These are phyloP conservation scores for Sterrhoptilus dennistouni DNA, from an alignment of 2,113 vertebrate species.

Conservation along the genomic window DNA sequence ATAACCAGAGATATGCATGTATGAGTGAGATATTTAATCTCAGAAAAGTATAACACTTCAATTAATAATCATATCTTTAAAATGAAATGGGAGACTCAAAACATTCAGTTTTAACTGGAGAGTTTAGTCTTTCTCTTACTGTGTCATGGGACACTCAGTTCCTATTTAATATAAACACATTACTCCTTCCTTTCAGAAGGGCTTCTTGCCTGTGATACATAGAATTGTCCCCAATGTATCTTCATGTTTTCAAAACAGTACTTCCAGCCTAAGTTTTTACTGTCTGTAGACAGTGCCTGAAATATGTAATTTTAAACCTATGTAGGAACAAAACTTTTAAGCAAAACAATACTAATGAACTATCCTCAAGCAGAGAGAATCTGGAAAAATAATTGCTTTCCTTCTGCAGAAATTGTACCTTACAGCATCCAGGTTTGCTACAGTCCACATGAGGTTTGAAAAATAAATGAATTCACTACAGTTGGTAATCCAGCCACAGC, in stretches of 20 bases:
- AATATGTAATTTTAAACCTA: not conserved
- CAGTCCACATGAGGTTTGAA: not conserved
- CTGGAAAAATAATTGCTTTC: not conserved
- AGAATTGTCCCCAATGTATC: not conserved
- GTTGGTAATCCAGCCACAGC: not conserved
- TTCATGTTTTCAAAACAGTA: constrained; percentile 19
- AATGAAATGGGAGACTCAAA: not conserved
- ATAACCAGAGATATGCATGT: constrained; percentile 25
- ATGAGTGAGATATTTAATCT: not conserved
- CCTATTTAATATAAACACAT: constrained; percentile 14
- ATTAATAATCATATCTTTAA: not conserved
- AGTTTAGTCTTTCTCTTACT: not conserved
- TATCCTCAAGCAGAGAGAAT: not conserved
- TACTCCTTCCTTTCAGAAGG: not conserved
- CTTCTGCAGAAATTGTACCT: not conserved
- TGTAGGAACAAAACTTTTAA: not conserved
- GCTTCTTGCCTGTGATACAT: not conserved
- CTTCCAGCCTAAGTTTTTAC: not conserved
- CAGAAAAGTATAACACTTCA: not conserved
- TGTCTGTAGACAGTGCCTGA: not conserved
- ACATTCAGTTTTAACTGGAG: not conserved
- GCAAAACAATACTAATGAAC: not conserved
- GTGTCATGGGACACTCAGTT: not conserved
- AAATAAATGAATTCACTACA: not conserved
- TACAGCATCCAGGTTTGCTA: not conserved